These are phyloP conservation scores for Loris lydekkerianus DNA, from an alignment of 2,797 vertebrate genomes.

Conservation along the genomic window DNA sequence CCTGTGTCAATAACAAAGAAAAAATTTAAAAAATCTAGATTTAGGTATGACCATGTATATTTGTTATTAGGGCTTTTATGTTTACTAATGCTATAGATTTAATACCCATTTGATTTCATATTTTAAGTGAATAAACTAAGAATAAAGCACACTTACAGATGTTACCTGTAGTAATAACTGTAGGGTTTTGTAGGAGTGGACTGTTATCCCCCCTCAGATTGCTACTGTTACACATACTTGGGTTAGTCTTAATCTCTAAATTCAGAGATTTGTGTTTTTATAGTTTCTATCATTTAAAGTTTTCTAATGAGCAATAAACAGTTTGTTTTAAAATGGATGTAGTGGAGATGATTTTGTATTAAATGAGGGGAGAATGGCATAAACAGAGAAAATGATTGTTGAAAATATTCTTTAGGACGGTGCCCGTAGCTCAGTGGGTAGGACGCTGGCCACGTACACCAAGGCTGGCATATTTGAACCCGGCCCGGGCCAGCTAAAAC, in stretches of 20 bases:
- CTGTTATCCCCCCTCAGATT: not conserved
- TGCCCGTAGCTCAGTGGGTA: no score
- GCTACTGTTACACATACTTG: not conserved
- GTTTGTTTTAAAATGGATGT: conserved; percentile 25
- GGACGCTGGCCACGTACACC: no score
- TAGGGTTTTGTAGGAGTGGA: not conserved
- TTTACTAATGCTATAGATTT: conserved; percentile 65
- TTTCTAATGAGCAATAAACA: conserved; percentile 16
- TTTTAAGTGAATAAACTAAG: conserved; percentile 48
- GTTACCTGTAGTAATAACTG: conserved; percentile 11
- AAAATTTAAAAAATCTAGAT: conserved; percentile 98
- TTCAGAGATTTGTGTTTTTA: conserved; percentile 17
- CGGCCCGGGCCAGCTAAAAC: no score
- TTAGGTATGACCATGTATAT: conserved; percentile 91
- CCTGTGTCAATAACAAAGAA: conserved; percentile 98
- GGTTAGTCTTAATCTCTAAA: conserved; percentile 17
- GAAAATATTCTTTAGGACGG: conserved; percentile 22
- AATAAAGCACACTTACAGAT: not conserved
- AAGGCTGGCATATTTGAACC: no score
- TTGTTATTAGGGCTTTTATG: conserved; percentile 59
- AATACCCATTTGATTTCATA: conserved; percentile 28
- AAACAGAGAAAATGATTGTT: conserved; percentile 52
- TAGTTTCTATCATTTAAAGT: conserved; percentile 53
- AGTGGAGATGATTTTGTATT: conserved; percentile 53
- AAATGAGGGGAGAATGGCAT: conserved; percentile 6